phyloP scores from a whole-genome alignment of 1,140 invertebrate species.

The Arion vulgaris region DNA sequence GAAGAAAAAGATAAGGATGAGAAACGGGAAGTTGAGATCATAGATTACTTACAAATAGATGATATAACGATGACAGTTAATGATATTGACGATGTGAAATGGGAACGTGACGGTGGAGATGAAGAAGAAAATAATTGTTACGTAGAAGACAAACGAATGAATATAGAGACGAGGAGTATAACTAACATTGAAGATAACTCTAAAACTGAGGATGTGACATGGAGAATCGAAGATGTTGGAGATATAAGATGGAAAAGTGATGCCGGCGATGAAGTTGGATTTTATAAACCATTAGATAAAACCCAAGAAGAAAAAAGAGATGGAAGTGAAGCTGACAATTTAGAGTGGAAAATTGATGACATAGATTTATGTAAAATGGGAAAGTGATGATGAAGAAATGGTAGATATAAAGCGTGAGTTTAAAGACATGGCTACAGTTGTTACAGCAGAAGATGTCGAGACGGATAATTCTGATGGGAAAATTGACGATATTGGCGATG shows the following conservation, averaged over 20 bases:
- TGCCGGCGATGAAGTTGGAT: background rate
- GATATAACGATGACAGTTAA: background rate
- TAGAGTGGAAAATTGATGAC: conserved; percentile 2
- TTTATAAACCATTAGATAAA: too few species aligned
- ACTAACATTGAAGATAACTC: background rate
- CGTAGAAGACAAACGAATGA: background rate
- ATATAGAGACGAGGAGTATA: background rate
- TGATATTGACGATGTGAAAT: background rate
- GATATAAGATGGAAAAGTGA: background rate
- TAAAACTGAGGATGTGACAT: background rate
- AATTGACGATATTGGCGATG: background rate
- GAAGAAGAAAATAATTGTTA: background rate
- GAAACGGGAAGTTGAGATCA: background rate
- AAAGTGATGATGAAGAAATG: background rate
- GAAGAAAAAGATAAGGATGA: background rate
- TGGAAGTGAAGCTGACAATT: background rate
- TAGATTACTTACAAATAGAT: background rate
- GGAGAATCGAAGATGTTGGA: background rate
- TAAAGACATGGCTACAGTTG: too few species aligned
- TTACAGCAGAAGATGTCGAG: too few species aligned
- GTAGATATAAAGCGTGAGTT: background rate
- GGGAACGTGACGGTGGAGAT: background rate
- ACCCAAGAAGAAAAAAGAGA: background rate
- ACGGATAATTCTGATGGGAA: background rate
- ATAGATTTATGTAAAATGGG: background rate